Evolutionary conservation across 2,888 invertebrate species (phyloP).

Genomic region (Tenthredo distinguenda): DNA sequence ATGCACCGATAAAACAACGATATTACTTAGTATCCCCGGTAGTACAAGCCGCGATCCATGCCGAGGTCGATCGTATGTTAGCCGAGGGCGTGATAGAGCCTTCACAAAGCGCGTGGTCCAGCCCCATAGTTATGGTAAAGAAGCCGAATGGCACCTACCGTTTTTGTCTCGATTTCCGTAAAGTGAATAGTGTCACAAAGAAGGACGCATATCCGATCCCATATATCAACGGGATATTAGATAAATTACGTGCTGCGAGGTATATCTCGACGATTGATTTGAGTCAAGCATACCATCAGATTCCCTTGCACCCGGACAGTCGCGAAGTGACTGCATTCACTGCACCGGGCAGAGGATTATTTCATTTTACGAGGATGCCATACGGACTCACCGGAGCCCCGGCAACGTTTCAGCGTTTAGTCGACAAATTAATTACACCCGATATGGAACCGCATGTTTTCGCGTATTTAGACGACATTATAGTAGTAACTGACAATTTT

Average conservation of each 20-base stretch:
- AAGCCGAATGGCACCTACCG: slow-evolving; percentile 64
- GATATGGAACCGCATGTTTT: too few species aligned
- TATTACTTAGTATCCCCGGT: too few species aligned
- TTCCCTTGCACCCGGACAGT: slow-evolving; percentile 60
- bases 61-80: slow-evolving; percentile 64
- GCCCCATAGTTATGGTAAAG: slow-evolving; percentile 64
- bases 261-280: slow-evolving; percentile 69
- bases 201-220: slow-evolving; percentile 58
- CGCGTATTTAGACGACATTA: too few species aligned
- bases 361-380: too few species aligned
- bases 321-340: slow-evolving; percentile 1
- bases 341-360: too few species aligned
- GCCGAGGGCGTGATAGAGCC: slow-evolving; percentile 65
- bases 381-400: too few species aligned
- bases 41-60: neutral
- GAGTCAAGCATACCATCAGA: slow-evolving; percentile 66
- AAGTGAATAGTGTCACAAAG: too few species aligned
- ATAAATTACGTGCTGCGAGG: slow-evolving; percentile 64
- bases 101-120: slow-evolving; percentile 64
- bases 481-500: too few species aligned
- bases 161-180: slow-evolving; percentile 67
- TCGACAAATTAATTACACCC: too few species aligned
- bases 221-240: slow-evolving; percentile 64
- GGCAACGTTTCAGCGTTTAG: too few species aligned
- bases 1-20: too few species aligned